A percentile compares a stretch with the other conserved stretches of the same genome.
Evolutionary conservation across 2,113 vertebrate genomes (phyloP).

Genomic region (Suncus etruscus): DNA sequence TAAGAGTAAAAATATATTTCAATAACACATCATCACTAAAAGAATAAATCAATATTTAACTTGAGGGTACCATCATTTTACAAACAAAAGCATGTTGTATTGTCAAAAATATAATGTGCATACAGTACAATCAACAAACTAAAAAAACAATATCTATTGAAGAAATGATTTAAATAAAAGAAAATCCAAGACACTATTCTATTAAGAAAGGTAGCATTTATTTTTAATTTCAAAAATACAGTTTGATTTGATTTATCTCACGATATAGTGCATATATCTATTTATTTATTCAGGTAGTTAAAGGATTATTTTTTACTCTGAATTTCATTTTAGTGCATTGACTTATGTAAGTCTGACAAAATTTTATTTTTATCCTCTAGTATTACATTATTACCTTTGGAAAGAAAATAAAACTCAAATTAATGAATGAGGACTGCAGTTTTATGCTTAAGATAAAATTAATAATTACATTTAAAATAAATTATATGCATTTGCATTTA

Average conservation of each 20-base stretch:
- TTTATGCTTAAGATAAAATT: not conserved
- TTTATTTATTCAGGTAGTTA: not conserved
- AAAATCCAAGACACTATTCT: not conserved
- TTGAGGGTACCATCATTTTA: not conserved
- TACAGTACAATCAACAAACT: not conserved
- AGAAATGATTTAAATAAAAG: not conserved
- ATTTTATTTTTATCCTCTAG: not conserved
- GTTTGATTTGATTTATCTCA: not conserved
- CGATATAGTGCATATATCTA: no score
- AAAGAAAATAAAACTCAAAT: not conserved
- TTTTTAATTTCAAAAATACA: not conserved
- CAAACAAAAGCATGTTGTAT: not conserved
- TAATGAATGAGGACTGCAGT: not conserved
- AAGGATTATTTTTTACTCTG: not conserved
- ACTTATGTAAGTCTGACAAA: not conserved
- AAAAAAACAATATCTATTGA: not conserved
- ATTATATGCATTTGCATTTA: no score
- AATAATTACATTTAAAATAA: no score
- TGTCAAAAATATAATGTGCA: not conserved
- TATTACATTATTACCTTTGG: not conserved
- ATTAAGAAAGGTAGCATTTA: not conserved
- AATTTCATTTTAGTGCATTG: not conserved
- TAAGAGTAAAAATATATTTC: conserved; percentile 31
- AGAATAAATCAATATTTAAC: not conserved
- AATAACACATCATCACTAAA: not conserved